Evolutionary conservation across 2,888 invertebrate species (phyloP).

Genomic region (Hypomecis atomaria): DNA sequence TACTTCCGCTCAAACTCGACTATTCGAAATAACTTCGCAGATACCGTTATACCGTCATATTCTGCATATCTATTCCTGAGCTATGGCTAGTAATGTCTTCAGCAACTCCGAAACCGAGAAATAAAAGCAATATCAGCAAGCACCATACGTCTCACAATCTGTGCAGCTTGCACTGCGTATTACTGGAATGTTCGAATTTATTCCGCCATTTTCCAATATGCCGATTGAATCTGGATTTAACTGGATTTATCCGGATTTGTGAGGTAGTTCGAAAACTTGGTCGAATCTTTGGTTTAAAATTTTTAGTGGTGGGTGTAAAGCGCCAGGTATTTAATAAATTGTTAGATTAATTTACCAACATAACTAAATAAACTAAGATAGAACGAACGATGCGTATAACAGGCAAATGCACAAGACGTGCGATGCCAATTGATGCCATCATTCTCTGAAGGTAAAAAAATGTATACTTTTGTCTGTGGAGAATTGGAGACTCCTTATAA

Average conservation of each 20-base stretch:
- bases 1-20: no score
- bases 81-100: conserved; percentile 7
- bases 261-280: conserved; percentile 9
- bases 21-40: no score
- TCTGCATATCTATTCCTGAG: neutral
- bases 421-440: no score
- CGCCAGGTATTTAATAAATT: neutral
- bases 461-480: no score
- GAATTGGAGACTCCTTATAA: no score
- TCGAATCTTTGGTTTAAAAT: neutral
- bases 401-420: no score
- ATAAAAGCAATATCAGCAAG: conserved; percentile 17
- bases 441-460: no score
- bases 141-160: conserved; percentile 16
- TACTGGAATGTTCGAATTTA: conserved; percentile 26
- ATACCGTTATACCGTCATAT: neutral
- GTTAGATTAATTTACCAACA: neutral
- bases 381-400: no score
- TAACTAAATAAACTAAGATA: no score
- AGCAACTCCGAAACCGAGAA: neutral
- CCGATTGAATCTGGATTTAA: conserved; percentile 21
- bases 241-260: conserved; percentile 25
- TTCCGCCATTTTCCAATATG: conserved; percentile 22
- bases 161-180: conserved; percentile 19
- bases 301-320: neutral